Conservation (phyloP, 2,888 invertebrate genomes). For the Eristalinus aeneus region DNA sequence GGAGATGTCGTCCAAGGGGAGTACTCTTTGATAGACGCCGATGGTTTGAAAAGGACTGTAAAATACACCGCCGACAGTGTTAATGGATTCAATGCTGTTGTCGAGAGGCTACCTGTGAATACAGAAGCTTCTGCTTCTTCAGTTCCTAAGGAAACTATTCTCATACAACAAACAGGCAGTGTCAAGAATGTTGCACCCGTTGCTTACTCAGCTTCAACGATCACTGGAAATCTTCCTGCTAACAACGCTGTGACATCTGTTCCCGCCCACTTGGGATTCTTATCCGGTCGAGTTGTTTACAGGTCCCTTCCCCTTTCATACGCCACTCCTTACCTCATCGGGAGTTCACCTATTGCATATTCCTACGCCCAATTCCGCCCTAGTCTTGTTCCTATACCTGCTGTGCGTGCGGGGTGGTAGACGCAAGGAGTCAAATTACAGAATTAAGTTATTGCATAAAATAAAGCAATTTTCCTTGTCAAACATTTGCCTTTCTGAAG, state of each 20-base stretch:
- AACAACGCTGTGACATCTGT: neutral
- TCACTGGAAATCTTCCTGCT: neutral
- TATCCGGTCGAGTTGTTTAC: neutral
- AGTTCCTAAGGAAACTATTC: neutral
- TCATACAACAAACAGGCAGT: constrained; percentile 3
- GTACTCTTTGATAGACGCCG: constrained; percentile 80
- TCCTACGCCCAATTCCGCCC: neutral
- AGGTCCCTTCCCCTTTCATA: neutral
- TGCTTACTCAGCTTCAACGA: neutral
- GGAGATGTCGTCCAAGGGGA: constrained; percentile 80
- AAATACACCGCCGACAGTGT: constrained; percentile 80
- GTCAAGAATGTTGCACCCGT: constrained; percentile 49
- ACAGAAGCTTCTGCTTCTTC: neutral
- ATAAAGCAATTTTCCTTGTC: neutral
- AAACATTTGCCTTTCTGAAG: neutral
- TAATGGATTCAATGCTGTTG: constrained; percentile 81
- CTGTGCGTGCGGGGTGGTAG: neutral
- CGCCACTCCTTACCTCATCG: neutral
- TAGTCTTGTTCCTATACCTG: neutral
- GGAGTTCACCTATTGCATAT: neutral
- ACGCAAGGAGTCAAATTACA: no score
- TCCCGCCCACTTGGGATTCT: neutral
- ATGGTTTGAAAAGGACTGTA: constrained; percentile 80
- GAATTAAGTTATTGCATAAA: no score
- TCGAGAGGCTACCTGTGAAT: constrained; percentile 77